These are phyloP conservation scores for Steatocranus sp. DNA, from an alignment of 2,797 vertebrate genomes.

Conservation along the genomic window DNA sequence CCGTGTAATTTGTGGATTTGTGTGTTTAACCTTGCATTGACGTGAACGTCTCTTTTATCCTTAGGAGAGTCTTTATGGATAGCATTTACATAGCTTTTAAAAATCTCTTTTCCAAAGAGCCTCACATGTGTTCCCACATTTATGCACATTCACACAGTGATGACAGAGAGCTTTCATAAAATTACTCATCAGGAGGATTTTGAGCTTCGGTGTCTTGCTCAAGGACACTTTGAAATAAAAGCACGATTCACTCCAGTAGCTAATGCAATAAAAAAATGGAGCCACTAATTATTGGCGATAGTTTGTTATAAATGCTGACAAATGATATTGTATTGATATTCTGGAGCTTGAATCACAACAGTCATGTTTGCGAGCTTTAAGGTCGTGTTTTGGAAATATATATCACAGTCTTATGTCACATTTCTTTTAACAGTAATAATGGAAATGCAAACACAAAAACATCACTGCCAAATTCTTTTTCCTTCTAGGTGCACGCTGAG, in stretches of 20 bases:
- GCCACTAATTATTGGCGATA: background rate
- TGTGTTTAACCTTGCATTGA: background rate
- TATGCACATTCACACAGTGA: background rate
- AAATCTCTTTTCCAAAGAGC: background rate
- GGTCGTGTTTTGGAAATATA: background rate
- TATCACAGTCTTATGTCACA: background rate
- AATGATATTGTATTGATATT: background rate
- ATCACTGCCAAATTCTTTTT: constrained; percentile 10
- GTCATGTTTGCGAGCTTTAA: background rate
- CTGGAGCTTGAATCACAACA: background rate
- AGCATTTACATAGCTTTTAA: background rate
- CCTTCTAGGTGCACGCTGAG: constrained; percentile 84
- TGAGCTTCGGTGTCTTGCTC: background rate
- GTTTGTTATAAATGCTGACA: background rate
- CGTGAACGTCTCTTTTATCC: background rate
- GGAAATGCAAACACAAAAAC: background rate
- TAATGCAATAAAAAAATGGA: background rate
- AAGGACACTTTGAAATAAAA: background rate
- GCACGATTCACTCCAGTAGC: background rate
- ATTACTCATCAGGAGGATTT: background rate
- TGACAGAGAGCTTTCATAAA: background rate
- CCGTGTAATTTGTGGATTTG: background rate
- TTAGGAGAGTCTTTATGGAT: background rate
- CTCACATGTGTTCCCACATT: background rate
- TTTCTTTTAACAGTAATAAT: background rate